Evolutionary conservation across 2,888 invertebrate species (phyloP).

Genomic region (Synergus umbraculus): DNA sequence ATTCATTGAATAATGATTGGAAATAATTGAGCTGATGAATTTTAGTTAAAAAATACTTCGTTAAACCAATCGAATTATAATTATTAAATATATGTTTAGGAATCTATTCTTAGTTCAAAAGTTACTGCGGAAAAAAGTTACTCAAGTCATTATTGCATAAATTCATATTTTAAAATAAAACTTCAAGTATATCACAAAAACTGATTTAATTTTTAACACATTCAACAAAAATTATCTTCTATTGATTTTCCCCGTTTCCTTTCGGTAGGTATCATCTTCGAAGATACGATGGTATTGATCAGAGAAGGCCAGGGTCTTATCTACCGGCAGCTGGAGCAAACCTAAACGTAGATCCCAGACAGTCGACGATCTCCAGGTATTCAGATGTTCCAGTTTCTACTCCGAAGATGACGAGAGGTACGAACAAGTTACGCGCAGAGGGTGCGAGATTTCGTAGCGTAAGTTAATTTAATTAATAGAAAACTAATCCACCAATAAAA

Average conservation of each 20-base stretch:
- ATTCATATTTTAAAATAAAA: not conserved
- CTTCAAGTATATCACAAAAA: not conserved
- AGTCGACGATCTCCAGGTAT: constrained; percentile 71
- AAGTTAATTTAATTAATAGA: constrained; percentile 30
- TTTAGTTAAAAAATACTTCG: not conserved
- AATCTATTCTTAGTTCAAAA: no score
- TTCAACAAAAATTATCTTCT: not conserved
- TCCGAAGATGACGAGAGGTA: constrained; percentile 60
- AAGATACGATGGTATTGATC: constrained; percentile 56
- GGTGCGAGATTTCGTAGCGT: constrained; percentile 32
- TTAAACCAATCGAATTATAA: not conserved
- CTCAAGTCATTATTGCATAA: no score
- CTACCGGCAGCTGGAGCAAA: constrained; percentile 50
- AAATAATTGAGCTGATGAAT: not conserved
- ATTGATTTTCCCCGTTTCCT: not conserved
- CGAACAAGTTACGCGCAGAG: constrained; percentile 31
- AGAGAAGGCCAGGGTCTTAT: constrained; percentile 50
- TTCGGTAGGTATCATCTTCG: constrained; percentile 53
- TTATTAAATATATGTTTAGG: not conserved
- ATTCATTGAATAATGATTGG: not conserved
- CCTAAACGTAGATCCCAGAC: constrained; percentile 44
- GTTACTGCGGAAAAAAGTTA: no score
- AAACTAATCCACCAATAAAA: constrained; percentile 6
- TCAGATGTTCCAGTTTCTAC: constrained; percentile 69
- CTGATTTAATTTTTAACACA: not conserved